Percentiles rank a stretch among this genome's conserved stretches.
phyloP scores from a whole-genome alignment of 2,888 invertebrate species.

The Lysandra bellargus region DNA sequence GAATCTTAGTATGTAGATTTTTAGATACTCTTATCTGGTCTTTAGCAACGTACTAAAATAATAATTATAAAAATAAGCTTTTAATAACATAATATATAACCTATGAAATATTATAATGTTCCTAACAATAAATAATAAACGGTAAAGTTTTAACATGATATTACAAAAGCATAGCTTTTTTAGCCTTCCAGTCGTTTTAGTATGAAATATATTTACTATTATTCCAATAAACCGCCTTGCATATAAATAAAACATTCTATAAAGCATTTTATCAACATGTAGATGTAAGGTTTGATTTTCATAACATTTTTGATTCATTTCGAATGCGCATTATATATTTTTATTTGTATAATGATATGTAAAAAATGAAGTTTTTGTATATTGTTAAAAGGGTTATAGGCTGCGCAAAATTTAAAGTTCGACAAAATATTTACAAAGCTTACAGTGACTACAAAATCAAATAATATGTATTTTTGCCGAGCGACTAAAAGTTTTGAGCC shows the following conservation, averaged over 20 bases:
- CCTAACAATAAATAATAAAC: neutral
- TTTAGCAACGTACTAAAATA: neutral
- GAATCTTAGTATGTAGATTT: neutral
- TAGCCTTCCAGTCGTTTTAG: slow-evolving; percentile 1
- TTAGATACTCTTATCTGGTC: neutral
- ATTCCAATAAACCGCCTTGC: slow-evolving; percentile 8
- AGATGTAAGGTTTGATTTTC: slow-evolving; percentile 4
- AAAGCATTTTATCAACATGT: neutral
- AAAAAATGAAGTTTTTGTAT: neutral
- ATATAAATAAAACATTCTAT: slow-evolving; percentile 4
- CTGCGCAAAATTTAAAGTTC: neutral
- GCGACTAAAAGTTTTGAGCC: neutral
- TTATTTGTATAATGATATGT: neutral
- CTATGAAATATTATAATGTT: neutral
- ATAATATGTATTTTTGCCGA: neutral
- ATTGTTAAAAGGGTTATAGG: neutral
- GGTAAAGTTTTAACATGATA: neutral
- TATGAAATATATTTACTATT: neutral
- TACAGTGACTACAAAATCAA: neutral
- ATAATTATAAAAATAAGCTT: neutral
- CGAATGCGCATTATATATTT: neutral
- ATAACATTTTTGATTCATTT: neutral
- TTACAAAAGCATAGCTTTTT: neutral
- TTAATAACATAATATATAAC: neutral
- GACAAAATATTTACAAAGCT: too few species aligned